These are phyloP conservation scores for Listronotus bonariensis DNA, from an alignment of 1,140 invertebrate genomes.

Conservation along the genomic window DNA sequence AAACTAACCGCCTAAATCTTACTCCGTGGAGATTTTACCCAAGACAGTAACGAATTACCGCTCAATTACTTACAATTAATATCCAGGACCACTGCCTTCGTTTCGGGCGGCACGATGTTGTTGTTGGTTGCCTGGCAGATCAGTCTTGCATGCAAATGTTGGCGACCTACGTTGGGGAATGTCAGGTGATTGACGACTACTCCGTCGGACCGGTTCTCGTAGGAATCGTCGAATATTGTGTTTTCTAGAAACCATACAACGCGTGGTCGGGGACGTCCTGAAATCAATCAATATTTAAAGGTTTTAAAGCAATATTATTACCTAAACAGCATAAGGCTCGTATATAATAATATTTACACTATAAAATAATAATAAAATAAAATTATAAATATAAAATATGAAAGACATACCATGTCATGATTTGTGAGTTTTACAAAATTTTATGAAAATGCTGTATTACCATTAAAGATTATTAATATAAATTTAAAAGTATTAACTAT, in stretches of 20 bases:
- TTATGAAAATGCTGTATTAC: too few species aligned
- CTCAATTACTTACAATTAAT: constrained; percentile 78
- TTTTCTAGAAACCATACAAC: constrained; percentile 87
- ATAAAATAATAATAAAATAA: too few species aligned
- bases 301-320: too few species aligned
- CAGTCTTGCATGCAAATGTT: constrained; percentile 77
- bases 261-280: constrained; percentile 76
- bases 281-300: constrained; percentile 25
- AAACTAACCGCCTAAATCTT: neutral
- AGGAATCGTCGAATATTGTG: constrained; percentile 80
- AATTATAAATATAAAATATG: too few species aligned
- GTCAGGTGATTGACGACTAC: constrained; percentile 77
- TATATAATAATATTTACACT: too few species aligned
- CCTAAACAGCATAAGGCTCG: too few species aligned
- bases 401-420: too few species aligned
- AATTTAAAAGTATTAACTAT: too few species aligned
- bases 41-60: constrained; percentile 17
- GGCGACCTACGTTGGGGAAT: constrained; percentile 73
- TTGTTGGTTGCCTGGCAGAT: constrained; percentile 87
- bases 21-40: constrained; percentile 3
- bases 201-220: constrained; percentile 69
- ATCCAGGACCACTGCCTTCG: constrained; percentile 77
- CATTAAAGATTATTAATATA: too few species aligned
- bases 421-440: too few species aligned
- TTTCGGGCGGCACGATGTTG: constrained; percentile 74